phyloP scores from a whole-genome alignment of 2,113 vertebrate species.

The Tychaedon coryphoeus region DNA sequence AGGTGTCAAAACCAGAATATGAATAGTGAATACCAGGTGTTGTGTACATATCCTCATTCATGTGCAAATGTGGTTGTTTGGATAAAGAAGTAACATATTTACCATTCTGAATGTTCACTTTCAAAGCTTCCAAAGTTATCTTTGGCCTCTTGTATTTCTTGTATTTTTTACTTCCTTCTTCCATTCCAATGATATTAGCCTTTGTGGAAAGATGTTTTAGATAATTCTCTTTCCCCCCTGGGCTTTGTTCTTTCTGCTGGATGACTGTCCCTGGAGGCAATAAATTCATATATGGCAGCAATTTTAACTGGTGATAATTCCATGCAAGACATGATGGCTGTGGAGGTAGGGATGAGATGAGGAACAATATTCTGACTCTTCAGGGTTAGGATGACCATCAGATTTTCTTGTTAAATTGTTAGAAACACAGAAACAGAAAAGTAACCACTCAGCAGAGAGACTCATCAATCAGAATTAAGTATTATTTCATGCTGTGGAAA shows the following conservation, averaged over 20 bases:
- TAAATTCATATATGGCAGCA: background rate
- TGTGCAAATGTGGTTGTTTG: background rate
- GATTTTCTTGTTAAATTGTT: background rate
- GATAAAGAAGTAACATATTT: constrained; percentile 41
- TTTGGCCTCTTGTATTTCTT: background rate
- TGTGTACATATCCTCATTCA: constrained; percentile 37
- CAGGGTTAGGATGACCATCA: background rate
- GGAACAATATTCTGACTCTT: background rate
- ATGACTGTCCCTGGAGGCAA: background rate
- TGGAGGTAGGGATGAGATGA: background rate
- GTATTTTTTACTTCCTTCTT: constrained; percentile 12
- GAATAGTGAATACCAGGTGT: background rate
- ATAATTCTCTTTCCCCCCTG: background rate
- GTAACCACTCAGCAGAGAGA: background rate
- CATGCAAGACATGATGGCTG: background rate
- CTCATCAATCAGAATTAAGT: background rate
- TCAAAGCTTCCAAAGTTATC: background rate
- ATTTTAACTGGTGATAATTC: background rate
- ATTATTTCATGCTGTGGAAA: background rate
- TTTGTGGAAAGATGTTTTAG: background rate
- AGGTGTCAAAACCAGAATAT: background rate
- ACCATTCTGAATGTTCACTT: background rate
- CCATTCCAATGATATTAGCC: background rate
- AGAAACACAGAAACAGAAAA: background rate
- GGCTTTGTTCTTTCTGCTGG: background rate